Evolutionary conservation across 2,113 vertebrate genomes (phyloP).

Genomic region (Atherinomorus stipes): DNA sequence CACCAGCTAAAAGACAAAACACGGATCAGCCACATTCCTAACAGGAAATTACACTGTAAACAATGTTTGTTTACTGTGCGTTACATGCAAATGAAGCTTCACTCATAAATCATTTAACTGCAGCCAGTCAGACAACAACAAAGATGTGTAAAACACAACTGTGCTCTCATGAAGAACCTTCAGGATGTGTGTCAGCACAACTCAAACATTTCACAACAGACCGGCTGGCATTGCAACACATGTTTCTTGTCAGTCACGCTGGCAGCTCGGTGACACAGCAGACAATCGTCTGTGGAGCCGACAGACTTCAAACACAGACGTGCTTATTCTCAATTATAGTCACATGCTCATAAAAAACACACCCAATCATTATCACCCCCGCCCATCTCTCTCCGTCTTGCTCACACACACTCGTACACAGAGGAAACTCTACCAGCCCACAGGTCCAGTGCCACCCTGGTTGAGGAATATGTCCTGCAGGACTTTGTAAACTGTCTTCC

Average conservation of each 20-base stretch:
- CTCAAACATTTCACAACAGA: constrained; percentile 18
- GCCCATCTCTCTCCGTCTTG: constrained; percentile 32
- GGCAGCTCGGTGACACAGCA: constrained; percentile 51
- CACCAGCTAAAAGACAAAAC: not conserved
- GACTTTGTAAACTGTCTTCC: constrained; percentile 40
- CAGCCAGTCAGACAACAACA: not conserved
- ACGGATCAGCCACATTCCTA: not conserved
- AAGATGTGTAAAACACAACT: constrained; percentile 1
- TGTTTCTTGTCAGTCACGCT: constrained; percentile 62
- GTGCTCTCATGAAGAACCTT: not conserved
- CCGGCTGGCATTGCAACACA: constrained; percentile 29
- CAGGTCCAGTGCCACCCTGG: constrained; percentile 46
- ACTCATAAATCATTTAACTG: constrained; percentile 1
- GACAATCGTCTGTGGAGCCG: constrained; percentile 41
- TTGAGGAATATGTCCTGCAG: constrained; percentile 23
- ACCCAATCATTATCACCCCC: constrained; percentile 38
- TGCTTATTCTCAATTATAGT: constrained; percentile 53
- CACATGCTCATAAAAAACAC: constrained; percentile 61
- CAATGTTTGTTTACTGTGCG: not conserved
- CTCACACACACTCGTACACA: constrained; percentile 8
- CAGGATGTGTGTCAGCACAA: constrained; percentile 11
- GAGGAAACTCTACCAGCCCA: constrained; percentile 43
- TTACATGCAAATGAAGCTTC: not conserved
- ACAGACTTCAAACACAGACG: constrained; percentile 62
- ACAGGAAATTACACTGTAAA: not conserved